Evolutionary conservation across 1,140 invertebrate species (phyloP), one percentile per base, ranked within the genome.

Genomic region (Lysiphlebus fabarum): DNA sequence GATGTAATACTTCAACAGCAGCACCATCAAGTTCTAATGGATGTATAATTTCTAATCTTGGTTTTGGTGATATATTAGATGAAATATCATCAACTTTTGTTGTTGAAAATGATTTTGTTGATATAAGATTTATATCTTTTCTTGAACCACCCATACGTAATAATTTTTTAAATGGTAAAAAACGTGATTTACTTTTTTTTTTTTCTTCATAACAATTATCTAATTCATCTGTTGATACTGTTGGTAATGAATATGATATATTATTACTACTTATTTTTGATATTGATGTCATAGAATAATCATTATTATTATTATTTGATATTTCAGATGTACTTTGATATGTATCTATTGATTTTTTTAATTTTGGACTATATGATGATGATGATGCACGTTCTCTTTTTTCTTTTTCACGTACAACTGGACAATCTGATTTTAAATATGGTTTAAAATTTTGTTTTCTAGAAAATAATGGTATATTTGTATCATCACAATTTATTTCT

Each of bases 11-110:
- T 69, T 92, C 87, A 0, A 91, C 89, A 17, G 80, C 87, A 4
- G 87, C 86, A 9, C 88, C 88, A 73, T 92, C 91, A 12, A 93
- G 81, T 65, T 95, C 91, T 53, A 90, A 78, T 10, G 92, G 92
- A 82, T 95, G 92, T 62, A 94, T 91, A 50, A 95, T 95, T 45
- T 93, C 89, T 8, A 91, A 77, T 14, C 90, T 81, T 0, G 87
- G 87, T 68, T 89, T 88, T 0, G 84, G 83, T 67, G 65, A 81
- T 45, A 67, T 77, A 70, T 63, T 86, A n/a, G 54, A 81, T 64
- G 68, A 71, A 10, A 76, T 71, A 10, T 78, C 73, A 6, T 78
- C 74, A 37, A 58, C 65, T 47, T 61, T 71, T 6, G 63, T 58
- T 5, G 57, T 62, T 0, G 61, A 62, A 17, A 64, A 59, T 0